These are phyloP conservation scores for Myanophis thanlyinensis DNA, from an alignment of 2,113 vertebrate species.

Conservation along the genomic window DNA sequence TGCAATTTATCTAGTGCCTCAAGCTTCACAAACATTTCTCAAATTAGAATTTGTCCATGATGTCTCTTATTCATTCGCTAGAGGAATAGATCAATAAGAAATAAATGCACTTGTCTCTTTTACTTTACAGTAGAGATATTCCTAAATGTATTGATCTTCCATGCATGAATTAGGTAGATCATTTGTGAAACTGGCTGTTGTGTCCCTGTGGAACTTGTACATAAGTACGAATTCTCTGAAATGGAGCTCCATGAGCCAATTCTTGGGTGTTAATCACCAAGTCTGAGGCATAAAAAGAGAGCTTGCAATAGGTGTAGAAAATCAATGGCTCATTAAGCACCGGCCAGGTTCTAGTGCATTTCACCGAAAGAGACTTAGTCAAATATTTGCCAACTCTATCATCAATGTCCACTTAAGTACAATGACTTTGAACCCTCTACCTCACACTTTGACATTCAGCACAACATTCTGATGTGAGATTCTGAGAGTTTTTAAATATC, in stretches of 20 bases:
- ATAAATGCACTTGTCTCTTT: background rate
- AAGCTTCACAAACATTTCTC: background rate
- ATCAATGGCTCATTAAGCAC: background rate
- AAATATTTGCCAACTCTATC: background rate
- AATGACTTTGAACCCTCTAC: background rate
- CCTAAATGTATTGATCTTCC: background rate
- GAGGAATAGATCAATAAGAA: background rate
- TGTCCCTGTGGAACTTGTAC: conserved; percentile 10
- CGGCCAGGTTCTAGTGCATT: background rate
- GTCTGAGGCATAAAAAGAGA: background rate
- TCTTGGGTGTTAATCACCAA: background rate
- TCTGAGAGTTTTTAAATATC: background rate
- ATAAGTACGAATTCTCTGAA: background rate
- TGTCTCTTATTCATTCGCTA: background rate
- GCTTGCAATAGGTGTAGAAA: background rate
- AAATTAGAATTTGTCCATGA: background rate
- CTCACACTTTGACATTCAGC: background rate
- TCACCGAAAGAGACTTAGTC: background rate
- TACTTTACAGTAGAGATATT: background rate
- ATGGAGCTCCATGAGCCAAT: background rate
- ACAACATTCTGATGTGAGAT: background rate
- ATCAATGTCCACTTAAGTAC: background rate
- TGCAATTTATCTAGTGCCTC: background rate
- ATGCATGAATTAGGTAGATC: background rate
- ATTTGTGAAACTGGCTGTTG: conserved; percentile 22